phyloP scores from a whole-genome alignment of 1,140 invertebrate species.

The Trigoniulus corallinus region DNA sequence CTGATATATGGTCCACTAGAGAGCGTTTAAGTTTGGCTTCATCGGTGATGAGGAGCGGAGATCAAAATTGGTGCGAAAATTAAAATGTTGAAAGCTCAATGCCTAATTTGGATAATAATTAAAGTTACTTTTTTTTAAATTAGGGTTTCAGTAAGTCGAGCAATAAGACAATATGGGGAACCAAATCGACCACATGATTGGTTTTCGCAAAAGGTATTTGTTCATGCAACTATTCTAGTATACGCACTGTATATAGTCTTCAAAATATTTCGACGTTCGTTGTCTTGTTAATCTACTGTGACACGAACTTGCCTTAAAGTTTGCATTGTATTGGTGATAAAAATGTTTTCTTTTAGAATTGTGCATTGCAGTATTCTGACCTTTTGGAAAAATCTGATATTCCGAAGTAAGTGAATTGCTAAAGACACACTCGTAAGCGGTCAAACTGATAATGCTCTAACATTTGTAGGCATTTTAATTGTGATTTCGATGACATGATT shows the following conservation, averaged over 20 bases:
- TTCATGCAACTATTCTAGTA: not conserved
- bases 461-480: no score
- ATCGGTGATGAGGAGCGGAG: slow-evolving; percentile 67
- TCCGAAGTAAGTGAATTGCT: slow-evolving; percentile 53
- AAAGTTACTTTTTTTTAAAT: slow-evolving; percentile 9
- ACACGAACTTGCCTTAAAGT: slow-evolving; percentile 1
- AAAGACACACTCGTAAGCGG: no score
- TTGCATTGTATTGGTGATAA: not conserved
- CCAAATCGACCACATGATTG: slow-evolving; percentile 61
- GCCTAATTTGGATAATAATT: slow-evolving; percentile 1
- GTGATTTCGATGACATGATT: no score
- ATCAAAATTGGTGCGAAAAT: slow-evolving; percentile 93
- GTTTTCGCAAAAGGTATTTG: slow-evolving; percentile 60
- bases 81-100: slow-evolving; percentile 13
- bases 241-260: not conserved
- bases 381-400: slow-evolving; percentile 68
- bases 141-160: slow-evolving; percentile 68
- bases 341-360: slow-evolving; percentile 35
- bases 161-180: slow-evolving; percentile 46
- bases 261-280: not conserved
- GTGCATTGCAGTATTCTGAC: slow-evolving; percentile 71
- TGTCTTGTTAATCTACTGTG: not conserved
- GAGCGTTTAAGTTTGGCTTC: slow-evolving; percentile 74
- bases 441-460: no score
- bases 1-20: slow-evolving; percentile 65